Evolutionary conservation across 2,113 vertebrate genomes (phyloP).

Genomic region (Calcarius ornatus): DNA sequence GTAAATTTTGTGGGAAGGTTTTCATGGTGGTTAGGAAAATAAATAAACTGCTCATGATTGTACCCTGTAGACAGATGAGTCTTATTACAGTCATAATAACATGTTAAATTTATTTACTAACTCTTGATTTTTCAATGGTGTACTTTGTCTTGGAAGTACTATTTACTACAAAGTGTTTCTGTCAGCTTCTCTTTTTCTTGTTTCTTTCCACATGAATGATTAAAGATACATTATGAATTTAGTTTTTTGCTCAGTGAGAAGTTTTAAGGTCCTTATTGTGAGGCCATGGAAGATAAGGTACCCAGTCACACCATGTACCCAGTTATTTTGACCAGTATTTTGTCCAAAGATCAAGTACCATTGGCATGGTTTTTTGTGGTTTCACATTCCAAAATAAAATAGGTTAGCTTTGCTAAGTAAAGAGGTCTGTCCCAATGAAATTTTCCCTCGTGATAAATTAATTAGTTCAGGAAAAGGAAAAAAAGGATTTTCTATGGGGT

Average conservation of each 20-base stretch:
- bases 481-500: accelerated
- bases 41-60: neutral
- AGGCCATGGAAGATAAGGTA: neutral
- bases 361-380: neutral
- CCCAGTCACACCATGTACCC: neutral
- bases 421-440: neutral
- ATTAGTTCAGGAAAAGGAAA: neutral
- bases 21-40: neutral
- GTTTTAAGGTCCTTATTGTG: neutral
- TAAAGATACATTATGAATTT: neutral
- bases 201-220: neutral
- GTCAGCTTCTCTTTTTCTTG: neutral
- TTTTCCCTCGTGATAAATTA: neutral
- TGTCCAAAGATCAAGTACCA: neutral
- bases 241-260: neutral
- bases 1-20: neutral
- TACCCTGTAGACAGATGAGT: neutral
- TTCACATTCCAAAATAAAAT: neutral
- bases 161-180: neutral
- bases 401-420: neutral
- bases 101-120: neutral
- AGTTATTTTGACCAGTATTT: neutral
- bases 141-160: neutral
- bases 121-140: neutral
- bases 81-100: neutral